Conservation (phyloP, 1,140 invertebrate species). For the Drosophila ironensis region DNA sequence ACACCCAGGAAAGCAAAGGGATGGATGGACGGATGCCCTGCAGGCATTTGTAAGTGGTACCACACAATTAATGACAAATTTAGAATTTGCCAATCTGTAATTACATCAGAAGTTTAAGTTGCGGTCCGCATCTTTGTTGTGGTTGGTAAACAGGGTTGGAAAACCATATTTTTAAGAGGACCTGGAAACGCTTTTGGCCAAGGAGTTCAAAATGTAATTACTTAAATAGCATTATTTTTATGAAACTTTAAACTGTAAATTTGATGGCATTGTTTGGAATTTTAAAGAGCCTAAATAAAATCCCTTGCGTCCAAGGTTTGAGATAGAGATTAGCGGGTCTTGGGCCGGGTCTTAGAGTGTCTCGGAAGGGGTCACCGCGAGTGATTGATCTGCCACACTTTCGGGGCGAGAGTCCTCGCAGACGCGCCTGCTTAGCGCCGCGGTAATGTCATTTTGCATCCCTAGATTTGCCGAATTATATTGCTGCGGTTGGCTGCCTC, state of each 20-base stretch:
- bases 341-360: neutral
- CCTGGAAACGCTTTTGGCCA: no score
- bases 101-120: constrained; percentile 59
- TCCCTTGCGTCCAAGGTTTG: neutral
- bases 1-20: neutral
- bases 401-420: constrained; percentile 3
- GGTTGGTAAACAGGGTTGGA: constrained; percentile 3
- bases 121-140: neutral
- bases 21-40: neutral
- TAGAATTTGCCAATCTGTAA: constrained; percentile 80
- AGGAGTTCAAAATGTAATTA: neutral
- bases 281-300: neutral
- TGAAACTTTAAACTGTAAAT: neutral
- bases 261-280: neutral
- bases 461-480: constrained; percentile 65
- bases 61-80: constrained; percentile 80
- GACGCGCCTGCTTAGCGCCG: constrained; percentile 18
- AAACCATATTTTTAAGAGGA: neutral
- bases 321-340: neutral
- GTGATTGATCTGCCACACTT: constrained; percentile 24
- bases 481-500: constrained; percentile 69
- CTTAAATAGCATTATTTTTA: neutral
- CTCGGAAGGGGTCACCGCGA: neutral
- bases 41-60: constrained; percentile 48
- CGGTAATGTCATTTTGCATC: constrained; percentile 32